Conservation (phyloP, 1,140 invertebrate genomes). For the Drosophila lini region DNA sequence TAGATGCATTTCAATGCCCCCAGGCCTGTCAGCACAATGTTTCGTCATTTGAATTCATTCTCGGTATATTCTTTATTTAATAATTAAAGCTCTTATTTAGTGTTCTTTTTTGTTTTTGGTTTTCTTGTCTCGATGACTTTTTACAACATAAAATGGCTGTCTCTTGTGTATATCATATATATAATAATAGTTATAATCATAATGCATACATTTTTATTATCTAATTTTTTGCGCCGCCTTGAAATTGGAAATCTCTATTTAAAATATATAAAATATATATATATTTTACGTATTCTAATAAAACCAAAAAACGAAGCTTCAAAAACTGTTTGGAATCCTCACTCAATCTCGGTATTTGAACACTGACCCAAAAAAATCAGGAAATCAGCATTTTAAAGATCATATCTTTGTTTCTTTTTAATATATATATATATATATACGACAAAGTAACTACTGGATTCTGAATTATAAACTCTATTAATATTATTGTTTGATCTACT, state of each 20-base stretch:
- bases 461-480: conserved; percentile 54
- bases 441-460: conserved; percentile 82
- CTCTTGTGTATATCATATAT: conserved; percentile 53
- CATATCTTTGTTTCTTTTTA: conserved; percentile 58
- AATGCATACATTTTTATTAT: conserved; percentile 55
- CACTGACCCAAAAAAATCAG: conserved; percentile 75
- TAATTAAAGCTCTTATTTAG: conserved; percentile 83
- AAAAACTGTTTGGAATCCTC: conserved; percentile 49
- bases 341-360: conserved; percentile 50
- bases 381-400: conserved; percentile 72
- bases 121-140: conserved; percentile 41
- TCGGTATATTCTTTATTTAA: conserved; percentile 80
- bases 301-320: conserved; percentile 52
- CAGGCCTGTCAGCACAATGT: conserved; percentile 58
- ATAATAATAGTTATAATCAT: conserved; percentile 38
- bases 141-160: conserved; percentile 71
- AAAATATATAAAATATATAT: conserved; percentile 73
- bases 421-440: conserved; percentile 37
- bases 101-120: conserved; percentile 52
- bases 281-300: conserved; percentile 31
- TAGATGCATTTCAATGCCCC: conserved; percentile 53
- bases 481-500: conserved; percentile 48
- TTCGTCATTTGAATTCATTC: conserved; percentile 46
- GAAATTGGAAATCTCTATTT: conserved; percentile 65
- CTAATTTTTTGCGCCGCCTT: conserved; percentile 22